A percentile compares a stretch with the other conserved stretches of the same genome.
phyloP scores from a whole-genome alignment of 2,888 invertebrate genomes.

The Ormyrus labotus region DNA sequence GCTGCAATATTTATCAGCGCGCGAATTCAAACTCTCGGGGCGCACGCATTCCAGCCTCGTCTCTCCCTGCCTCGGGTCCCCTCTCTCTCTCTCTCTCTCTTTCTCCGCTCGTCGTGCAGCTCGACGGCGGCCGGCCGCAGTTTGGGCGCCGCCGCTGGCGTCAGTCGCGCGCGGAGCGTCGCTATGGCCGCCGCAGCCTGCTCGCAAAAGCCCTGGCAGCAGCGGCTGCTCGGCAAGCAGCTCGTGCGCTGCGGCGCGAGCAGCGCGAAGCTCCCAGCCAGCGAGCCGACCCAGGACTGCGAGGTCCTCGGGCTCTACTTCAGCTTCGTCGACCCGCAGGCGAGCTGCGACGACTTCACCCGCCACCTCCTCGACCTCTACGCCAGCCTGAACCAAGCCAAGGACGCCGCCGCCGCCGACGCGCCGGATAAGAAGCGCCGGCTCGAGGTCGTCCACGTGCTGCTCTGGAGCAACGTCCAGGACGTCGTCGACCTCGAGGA shows the following conservation, averaged over 20 bases:
- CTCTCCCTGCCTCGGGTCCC: too few relatives aligned
- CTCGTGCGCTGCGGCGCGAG: slow-evolving; percentile 66
- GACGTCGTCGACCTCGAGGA: slow-evolving; percentile 82
- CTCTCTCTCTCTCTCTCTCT: neutral
- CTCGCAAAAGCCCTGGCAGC: slow-evolving; percentile 67
- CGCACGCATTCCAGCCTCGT: too few relatives aligned
- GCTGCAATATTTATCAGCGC: slow-evolving; percentile 29
- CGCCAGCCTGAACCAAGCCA: slow-evolving; percentile 65
- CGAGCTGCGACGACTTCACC: slow-evolving; percentile 82
- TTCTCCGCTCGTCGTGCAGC: neutral
- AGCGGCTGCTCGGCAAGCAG: slow-evolving; percentile 72
- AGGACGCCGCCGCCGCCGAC: slow-evolving; percentile 59
- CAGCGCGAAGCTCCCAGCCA: slow-evolving; percentile 46
- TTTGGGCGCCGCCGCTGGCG: slow-evolving; percentile 43
- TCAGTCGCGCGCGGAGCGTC: slow-evolving; percentile 66
- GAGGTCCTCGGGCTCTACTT: slow-evolving; percentile 82
- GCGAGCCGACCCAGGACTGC: slow-evolving; percentile 59
- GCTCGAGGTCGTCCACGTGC: slow-evolving; percentile 83
- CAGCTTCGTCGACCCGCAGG: slow-evolving; percentile 84
- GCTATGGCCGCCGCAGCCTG: slow-evolving; percentile 48
- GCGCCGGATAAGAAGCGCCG: slow-evolving; percentile 73
- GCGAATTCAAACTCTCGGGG: slow-evolving; percentile 1
- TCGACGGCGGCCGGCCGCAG: slow-evolving; percentile 2
- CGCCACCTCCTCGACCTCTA: slow-evolving; percentile 80
- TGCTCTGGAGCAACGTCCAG: slow-evolving; percentile 82